Evolutionary conservation across 2,888 invertebrate species (phyloP), one percentile per base, ranked within the genome.

Genomic region (Chrysina gloriosa): DNA sequence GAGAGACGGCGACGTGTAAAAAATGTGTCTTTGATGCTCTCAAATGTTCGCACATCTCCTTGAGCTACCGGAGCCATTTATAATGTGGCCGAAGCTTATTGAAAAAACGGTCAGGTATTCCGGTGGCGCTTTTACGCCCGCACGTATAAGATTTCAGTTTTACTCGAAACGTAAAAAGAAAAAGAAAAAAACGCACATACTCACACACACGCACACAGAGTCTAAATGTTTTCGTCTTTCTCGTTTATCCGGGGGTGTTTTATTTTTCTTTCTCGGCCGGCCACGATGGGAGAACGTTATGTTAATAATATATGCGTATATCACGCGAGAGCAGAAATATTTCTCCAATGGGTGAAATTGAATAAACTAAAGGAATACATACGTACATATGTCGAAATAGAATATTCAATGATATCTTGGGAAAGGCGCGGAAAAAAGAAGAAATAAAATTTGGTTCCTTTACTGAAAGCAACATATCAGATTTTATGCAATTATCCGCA

Each of bases 21-120:
- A 72, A 72, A 72, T 73, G 73, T 73, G 73, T 73, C 73, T 71
- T 73, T 73, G 73, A 73, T 73, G 71, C 71, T 71, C 70, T 69
- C 68, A 64, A 71, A 73, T 71, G 73, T 71, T 73, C 73, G 71
- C 73, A 73, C 73, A 70, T 73, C 71, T 71, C 68, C 66, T 58
- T 64, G 70, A 68, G 67, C 69, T 70, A 66, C 69, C 61, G 56
- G 61, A 71, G 70, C 69, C 70, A 71, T 73, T 72, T 71, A 73
- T 73, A 70, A 71, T 70, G 71, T 68, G 63, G 69, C 68, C n/a
- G 27, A 63, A 64, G 68, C 73, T 73, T 71, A 73, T 73, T 73
- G 71, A 73, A 71, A 73, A 73, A 73, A 73, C 71, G 68, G 73
- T 70, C 73, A 71, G 73, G 70, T 69, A 70, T 70, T 66, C 68